Conservation (phyloP, 2,113 vertebrate genomes). For the Anolis sagrei region DNA sequence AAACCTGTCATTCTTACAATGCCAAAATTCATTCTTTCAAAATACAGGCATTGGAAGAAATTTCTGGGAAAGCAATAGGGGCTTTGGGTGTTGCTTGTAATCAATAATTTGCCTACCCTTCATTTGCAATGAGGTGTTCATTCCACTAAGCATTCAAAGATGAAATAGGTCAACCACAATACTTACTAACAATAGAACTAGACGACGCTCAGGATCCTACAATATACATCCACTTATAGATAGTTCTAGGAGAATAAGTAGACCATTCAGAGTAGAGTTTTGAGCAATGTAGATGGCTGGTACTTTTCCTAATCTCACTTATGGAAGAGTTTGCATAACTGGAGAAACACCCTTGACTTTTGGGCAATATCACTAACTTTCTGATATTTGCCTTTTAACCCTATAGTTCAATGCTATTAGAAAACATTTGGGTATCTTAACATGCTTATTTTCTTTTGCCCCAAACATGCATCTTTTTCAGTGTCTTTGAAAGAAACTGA, state of each 20-base stretch:
- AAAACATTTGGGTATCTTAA: background rate
- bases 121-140: background rate
- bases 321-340: no score
- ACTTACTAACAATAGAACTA: background rate
- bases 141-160: background rate
- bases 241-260: background rate
- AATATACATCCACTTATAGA: background rate
- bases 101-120: no score
- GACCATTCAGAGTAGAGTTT: background rate
- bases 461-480: background rate
- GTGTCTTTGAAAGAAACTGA: slow-evolving; percentile 4
- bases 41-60: no score
- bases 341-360: no score
- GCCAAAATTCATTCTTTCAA: no score
- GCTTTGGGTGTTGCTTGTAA: no score
- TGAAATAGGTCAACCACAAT: background rate
- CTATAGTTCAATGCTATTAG: no score
- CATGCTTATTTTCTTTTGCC: background rate
- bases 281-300: background rate
- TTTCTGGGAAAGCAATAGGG: no score
- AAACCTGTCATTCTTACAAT: no score
- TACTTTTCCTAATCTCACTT: background rate
- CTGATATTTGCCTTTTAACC: background rate
- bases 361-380: background rate
- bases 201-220: background rate